phyloP scores from a whole-genome alignment of 2,797 vertebrate genomes.

The Pantherophis alleghaniensis region DNA sequence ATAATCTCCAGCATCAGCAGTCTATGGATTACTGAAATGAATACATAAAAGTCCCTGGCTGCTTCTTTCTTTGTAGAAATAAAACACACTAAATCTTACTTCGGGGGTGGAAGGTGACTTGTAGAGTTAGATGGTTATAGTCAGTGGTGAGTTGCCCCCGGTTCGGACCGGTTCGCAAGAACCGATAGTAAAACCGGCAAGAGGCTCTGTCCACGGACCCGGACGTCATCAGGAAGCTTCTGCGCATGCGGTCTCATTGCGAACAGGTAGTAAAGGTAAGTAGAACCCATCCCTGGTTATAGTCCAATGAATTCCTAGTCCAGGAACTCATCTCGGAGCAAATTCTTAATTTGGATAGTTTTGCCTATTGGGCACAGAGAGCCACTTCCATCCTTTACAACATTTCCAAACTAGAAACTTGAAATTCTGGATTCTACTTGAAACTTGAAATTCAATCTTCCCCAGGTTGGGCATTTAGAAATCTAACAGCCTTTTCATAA shows the following conservation, averaged over 20 bases:
- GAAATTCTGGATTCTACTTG: no score
- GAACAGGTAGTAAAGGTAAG: no score
- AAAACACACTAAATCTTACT: neutral
- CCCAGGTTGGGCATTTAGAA: neutral
- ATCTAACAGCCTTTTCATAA: neutral
- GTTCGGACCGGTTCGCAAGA: no score
- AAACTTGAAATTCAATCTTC: neutral
- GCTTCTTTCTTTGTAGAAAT: neutral
- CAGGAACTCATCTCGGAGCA: neutral
- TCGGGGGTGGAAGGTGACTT: neutral
- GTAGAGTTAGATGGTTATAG: neutral
- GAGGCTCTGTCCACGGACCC: no score
- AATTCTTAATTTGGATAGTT: neutral
- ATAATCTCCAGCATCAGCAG: neutral
- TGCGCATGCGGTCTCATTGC: rapidly evolving
- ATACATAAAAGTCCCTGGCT: neutral
- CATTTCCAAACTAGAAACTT: neutral
- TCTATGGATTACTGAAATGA: neutral
- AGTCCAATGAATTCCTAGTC: neutral
- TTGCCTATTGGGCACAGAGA: neutral
- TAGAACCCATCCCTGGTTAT: neutral
- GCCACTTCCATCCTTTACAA: neutral
- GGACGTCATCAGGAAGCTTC: no score
- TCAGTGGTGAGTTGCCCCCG: neutral
- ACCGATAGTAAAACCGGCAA: no score